Conservation (phyloP, 2,888 invertebrate species). For the Podabrus alpinus region DNA sequence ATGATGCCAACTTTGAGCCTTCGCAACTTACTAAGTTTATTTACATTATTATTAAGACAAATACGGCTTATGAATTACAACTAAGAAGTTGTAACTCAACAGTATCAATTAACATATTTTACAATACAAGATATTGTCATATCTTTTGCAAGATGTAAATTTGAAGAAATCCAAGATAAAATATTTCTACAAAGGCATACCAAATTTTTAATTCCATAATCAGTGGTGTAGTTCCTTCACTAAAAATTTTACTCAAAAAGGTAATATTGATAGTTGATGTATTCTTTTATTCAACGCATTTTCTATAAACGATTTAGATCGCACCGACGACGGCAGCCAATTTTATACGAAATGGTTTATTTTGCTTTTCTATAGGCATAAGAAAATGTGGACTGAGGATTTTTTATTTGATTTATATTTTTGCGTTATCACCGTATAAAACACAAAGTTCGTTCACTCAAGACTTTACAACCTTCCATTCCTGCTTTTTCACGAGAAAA, state of each 20-base stretch:
- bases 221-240: conserved; percentile 6
- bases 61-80: conserved; percentile 3
- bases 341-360: conserved; percentile 33
- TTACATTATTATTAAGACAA: conserved; percentile 11
- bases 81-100: not conserved
- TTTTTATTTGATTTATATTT: conserved; percentile 26
- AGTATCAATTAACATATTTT: not conserved
- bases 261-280: conserved; percentile 32
- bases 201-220: too few relatives aligned
- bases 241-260: conserved; percentile 34
- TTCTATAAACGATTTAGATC: conserved; percentile 36
- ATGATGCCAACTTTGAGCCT: not conserved
- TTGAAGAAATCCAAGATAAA: not conserved
- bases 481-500: not conserved
- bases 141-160: not conserved
- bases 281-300: conserved; percentile 39
- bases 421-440: conserved; percentile 1
- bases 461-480: not conserved
- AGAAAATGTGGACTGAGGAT: conserved; percentile 21
- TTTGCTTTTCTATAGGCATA: conserved; percentile 28
- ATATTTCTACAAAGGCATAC: too few relatives aligned
- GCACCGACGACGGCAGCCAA: conserved; percentile 32
- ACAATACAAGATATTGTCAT: not conserved
- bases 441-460: not conserved
- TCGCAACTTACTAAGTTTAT: not conserved